Conservation (phyloP, 2,113 vertebrate genomes). For the Saimiri boliviensis region DNA sequence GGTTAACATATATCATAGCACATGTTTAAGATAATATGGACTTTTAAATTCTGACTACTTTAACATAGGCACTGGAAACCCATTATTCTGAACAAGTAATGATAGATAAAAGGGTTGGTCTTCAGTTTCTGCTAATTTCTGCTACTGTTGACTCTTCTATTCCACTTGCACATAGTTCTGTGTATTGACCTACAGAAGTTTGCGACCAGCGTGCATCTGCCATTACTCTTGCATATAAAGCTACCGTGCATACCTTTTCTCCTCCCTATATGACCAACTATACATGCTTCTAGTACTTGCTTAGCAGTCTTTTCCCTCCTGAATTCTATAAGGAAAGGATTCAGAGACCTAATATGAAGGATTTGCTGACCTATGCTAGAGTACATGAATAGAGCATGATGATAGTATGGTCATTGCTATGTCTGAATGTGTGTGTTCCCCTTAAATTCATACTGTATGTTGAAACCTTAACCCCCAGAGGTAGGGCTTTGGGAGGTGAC, state of each 20-base stretch:
- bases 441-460: background rate
- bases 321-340: background rate
- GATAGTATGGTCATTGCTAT: background rate
- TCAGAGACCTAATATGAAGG: background rate
- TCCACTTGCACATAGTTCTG: background rate
- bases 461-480: background rate
- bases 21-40: constrained; percentile 32
- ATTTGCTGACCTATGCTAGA: background rate
- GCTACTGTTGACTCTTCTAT: background rate
- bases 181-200: background rate
- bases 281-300: background rate
- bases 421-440: background rate
- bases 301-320: background rate
- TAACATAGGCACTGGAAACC: background rate
- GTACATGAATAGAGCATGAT: background rate
- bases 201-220: background rate
- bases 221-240: background rate
- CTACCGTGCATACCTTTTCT: background rate
- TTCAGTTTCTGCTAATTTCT: background rate
- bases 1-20: background rate
- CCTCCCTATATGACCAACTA: background rate
- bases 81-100: constrained; percentile 14
- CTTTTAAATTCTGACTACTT: constrained; percentile 19
- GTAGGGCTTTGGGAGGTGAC: background rate
- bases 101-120: background rate